Evolutionary conservation across 2,888 invertebrate genomes (phyloP), one percentile per base, ranked within the genome.

Genomic region (Lasioglossum villosulum): DNA sequence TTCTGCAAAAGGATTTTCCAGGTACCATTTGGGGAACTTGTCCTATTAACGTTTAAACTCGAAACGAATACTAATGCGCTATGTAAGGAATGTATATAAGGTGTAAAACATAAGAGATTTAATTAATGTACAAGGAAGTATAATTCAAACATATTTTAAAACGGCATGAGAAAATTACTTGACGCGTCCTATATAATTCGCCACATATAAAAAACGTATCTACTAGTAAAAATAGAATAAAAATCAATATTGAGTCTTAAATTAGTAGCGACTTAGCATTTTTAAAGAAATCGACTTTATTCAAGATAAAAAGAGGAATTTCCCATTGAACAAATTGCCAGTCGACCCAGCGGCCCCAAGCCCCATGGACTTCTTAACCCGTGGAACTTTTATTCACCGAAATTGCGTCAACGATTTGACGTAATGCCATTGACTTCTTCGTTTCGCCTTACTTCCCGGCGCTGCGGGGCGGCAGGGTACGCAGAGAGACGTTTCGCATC

Each of bases 351-450:
- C 56, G n/a, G 56, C 56, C n/a, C 56, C 56, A 63, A 30, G 30
- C 34, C 63, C 63, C 63, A 63, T 63, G 19, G 48, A 48, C 27
- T 37, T 30, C 56, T 42, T 37, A 30, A 30, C 39, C 73, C 70
- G 78, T 59, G 27, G 70, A 84, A 83, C 83, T 83, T 78, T 78
- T 83, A 83, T 83, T 34, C 78, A 37, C 52, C 52, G 45, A 75
- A 84, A 84, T 84, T 84, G 83, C 78, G 84, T 75, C 83, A 84
- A 83, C 75, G 83, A 83, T 78, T 84, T 75, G 84, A 78, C 68
- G 71, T 84, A 84, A 84, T 78, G 83, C 80, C 84, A 84, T 84
- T 84, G 85, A 85, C 84, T 85, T 85, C 80, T 80, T 80, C 85
- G 80, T 79, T 73, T 86, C 73, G 78, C 71, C 59, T 66, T 73